phyloP scores from a whole-genome alignment of 2,888 invertebrate genomes.

The Salticus scenicus region DNA sequence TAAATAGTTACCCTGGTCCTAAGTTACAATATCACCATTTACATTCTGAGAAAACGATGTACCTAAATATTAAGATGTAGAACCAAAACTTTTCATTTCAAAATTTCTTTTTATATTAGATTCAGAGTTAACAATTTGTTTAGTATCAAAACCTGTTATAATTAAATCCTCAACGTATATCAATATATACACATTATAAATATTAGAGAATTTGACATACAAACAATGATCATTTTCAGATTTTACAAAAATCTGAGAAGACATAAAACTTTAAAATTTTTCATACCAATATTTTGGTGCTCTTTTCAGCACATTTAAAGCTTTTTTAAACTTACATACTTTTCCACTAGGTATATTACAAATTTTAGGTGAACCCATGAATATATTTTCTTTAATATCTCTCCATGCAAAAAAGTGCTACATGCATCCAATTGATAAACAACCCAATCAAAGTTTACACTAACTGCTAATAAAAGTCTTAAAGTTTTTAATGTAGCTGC shows the following conservation, averaged over 20 bases:
- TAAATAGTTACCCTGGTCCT: neutral
- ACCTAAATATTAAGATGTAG: neutral
- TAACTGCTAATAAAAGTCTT: too few species aligned
- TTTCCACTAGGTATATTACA: too few species aligned
- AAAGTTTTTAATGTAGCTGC: too few species aligned
- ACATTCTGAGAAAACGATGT: neutral
- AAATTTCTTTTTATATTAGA: neutral
- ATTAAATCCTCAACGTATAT: neutral
- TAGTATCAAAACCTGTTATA: neutral
- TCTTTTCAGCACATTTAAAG: too few species aligned
- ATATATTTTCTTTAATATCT: too few species aligned
- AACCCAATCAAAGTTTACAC: constrained; percentile 1
- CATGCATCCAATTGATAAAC: too few species aligned
- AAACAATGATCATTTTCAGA: too few species aligned
- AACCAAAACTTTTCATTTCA: constrained; percentile 6
- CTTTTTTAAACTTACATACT: too few species aligned
- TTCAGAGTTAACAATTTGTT: neutral
- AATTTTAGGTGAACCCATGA: neutral
- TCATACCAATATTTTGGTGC: too few species aligned
- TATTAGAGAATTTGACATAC: too few species aligned
- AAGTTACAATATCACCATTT: neutral
- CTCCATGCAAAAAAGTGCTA: too few species aligned
- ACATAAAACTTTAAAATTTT: neutral
- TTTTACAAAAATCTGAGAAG: neutral
- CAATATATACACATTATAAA: too few species aligned